phyloP scores from a whole-genome alignment of 2,888 invertebrate species.

The Scaptodrosophila latifasciaeformis region DNA sequence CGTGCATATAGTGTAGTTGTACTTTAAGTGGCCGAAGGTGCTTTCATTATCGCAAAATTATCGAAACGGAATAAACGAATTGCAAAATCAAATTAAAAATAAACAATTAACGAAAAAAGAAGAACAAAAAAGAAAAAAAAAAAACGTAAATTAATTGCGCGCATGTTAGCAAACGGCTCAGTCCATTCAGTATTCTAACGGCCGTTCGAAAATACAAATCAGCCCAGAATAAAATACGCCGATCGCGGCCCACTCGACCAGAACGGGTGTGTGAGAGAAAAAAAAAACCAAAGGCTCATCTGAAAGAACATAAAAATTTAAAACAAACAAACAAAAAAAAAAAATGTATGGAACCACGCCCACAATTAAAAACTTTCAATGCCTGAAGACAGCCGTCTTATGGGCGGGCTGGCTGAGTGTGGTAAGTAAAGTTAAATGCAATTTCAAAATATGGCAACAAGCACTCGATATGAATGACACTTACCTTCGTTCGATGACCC shows the following conservation, averaged over 20 bases:
- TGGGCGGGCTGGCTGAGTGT: conserved; percentile 52
- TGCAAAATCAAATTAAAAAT: conserved; percentile 33
- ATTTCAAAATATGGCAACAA: too few relatives aligned
- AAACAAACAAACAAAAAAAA: background rate
- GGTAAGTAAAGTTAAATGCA: conserved; percentile 41
- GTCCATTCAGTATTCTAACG: conserved; percentile 41
- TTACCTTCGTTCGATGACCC: background rate
- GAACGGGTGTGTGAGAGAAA: too few relatives aligned
- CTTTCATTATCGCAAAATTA: conserved; percentile 28
- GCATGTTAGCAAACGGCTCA: conserved; percentile 28
- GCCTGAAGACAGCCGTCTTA: conserved; percentile 33
- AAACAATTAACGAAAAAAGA: conserved; percentile 9
- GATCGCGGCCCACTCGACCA: conserved; percentile 23
- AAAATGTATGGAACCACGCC: conserved; percentile 42
- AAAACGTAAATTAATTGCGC: conserved; percentile 42
- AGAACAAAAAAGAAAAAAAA: background rate
- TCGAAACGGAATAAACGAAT: conserved; percentile 26
- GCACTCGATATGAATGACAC: background rate
- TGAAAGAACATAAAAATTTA: too few relatives aligned
- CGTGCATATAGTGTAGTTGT: conserved; percentile 10
- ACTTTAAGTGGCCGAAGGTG: background rate
- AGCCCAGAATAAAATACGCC: too few relatives aligned
- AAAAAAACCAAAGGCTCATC: too few relatives aligned
- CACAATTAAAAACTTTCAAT: conserved; percentile 47
- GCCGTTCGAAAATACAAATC: conserved; percentile 15